Conservation (phyloP, 2,888 invertebrate species). For the Andrena minutula region DNA sequence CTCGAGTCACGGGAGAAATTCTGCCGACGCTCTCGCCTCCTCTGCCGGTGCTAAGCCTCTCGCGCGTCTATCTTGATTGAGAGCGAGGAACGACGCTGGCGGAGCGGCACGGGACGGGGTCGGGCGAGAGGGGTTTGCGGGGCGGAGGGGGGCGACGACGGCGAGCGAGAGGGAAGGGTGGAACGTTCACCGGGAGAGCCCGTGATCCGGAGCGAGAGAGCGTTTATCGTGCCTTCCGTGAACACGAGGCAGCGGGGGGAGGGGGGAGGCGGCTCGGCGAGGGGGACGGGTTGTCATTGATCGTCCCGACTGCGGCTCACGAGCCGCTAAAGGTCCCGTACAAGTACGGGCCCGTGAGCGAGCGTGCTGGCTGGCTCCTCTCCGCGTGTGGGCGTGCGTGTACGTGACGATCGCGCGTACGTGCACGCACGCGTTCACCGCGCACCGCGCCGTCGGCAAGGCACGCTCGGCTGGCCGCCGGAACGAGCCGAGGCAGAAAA, state of each 20-base stretch:
- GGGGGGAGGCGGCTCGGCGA: constrained; percentile 47
- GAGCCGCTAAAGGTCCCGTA: constrained; percentile 85
- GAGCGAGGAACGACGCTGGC: constrained; percentile 76
- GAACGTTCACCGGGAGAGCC: constrained; percentile 64
- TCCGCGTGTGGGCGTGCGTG: constrained; percentile 48
- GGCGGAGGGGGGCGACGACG: constrained; percentile 51
- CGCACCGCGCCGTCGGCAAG: constrained; percentile 54
- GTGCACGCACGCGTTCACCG: constrained; percentile 59
- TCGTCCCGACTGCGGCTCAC: constrained; percentile 81
- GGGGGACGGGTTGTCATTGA: constrained; percentile 83
- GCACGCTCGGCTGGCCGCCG: constrained; percentile 56
- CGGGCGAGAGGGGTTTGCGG: constrained; percentile 65
- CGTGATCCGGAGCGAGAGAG: constrained; percentile 69
- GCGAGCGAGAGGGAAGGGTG: constrained; percentile 73
- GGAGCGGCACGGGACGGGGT: constrained; percentile 56
- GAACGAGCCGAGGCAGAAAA: constrained; percentile 46
- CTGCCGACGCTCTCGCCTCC: constrained; percentile 71
- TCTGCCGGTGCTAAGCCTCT: constrained; percentile 81
- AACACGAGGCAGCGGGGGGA: constrained; percentile 64
- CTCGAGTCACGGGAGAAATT: constrained; percentile 70
- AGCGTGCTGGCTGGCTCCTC: constrained; percentile 26
- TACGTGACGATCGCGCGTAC: constrained; percentile 55
- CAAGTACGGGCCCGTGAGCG: constrained; percentile 80
- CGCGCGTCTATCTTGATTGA: constrained; percentile 84
- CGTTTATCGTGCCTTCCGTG: constrained; percentile 68